Percentiles rank a stretch among this genome's conserved stretches.
Evolutionary conservation across 2,888 invertebrate genomes (phyloP).

Genomic region (Perdita meconis): DNA sequence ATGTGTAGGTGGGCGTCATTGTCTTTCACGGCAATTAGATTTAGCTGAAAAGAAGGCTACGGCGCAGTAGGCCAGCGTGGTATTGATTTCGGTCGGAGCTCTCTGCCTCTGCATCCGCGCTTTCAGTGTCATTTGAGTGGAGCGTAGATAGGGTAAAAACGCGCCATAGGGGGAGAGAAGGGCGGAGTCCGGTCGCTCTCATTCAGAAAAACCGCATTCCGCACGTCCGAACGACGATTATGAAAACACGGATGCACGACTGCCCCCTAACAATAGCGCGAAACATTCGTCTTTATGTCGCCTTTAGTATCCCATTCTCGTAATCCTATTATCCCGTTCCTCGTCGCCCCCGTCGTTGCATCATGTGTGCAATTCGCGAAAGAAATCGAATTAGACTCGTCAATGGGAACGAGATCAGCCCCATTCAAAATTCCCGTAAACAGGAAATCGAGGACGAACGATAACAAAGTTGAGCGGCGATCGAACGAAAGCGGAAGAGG

Average conservation of each 20-base stretch:
- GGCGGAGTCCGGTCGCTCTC: too few relatives aligned
- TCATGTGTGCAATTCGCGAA: neutral
- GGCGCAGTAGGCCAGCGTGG: constrained; percentile 74
- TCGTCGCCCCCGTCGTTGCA: neutral
- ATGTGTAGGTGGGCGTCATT: constrained; percentile 9
- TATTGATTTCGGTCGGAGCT: constrained; percentile 74
- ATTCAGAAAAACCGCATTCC: constrained; percentile 26
- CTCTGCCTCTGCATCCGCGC: constrained; percentile 71
- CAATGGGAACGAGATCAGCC: neutral
- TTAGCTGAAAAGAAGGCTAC: constrained; percentile 75
- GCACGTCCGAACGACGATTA: constrained; percentile 14
- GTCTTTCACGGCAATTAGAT: constrained; percentile 57
- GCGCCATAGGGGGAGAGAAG: constrained; percentile 14
- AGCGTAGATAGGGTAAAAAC: constrained; percentile 62
- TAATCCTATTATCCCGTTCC: neutral
- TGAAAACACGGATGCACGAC: constrained; percentile 3
- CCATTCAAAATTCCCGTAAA: neutral
- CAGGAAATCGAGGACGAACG: neutral
- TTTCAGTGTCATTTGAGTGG: constrained; percentile 73
- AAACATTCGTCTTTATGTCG: neutral
- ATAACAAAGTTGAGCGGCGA: neutral
- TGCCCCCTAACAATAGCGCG: neutral
- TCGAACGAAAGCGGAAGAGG: neutral
- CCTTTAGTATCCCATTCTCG: neutral
- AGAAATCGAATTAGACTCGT: neutral